Evolutionary conservation across 2,113 vertebrate genomes (phyloP), one percentile per base, ranked within the genome.

Genomic region (Leptosomus discolor): DNA sequence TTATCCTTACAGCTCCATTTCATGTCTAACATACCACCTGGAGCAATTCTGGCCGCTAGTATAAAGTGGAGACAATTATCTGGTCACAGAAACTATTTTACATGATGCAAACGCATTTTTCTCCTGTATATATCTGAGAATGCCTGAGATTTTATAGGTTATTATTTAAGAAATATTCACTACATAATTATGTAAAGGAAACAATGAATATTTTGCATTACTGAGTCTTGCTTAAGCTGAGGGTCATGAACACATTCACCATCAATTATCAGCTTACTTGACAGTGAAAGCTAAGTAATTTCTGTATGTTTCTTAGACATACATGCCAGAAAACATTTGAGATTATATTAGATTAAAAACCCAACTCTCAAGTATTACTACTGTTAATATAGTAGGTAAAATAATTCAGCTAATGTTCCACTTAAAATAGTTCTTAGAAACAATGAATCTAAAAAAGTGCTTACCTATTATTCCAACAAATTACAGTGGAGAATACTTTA

Each of bases 21-120:
- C 88, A 68, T 0, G 0, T 45, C 32, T 54, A 74, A 41, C 1
- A 1, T 21, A 37, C 10, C 61, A 73, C 50, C 20, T 11, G 6
- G 22, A 65, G 67, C 51, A 50, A 68, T 45, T 63, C 50, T 16
- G 30, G 32, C 45, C 54, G n/a, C 17, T 21, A 16, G 23, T 11
- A 57, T 56, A 45, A 37, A 76, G 17, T 67, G 39, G 9, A 87
- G 34, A 87, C 15, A 68, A 74, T 39, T 64, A 77, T 2, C 37
- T 39, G 34, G 9, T 36, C 60, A 51, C 3, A 60, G 30, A 37
- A 56, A 61, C 69, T 15, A 56, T 27, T 39, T 71, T 7, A 82
- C 3, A 39, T 11, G 6, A 27, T 12, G 27, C 14, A 63, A 82
- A 68, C 1, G 1, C 3, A 1, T 9, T 13, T 79, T 69, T 77